Percentiles rank a stretch among this genome's conserved stretches.
Conservation (phyloP, 2,113 vertebrate species). For the Trematomus loennbergii region DNA sequence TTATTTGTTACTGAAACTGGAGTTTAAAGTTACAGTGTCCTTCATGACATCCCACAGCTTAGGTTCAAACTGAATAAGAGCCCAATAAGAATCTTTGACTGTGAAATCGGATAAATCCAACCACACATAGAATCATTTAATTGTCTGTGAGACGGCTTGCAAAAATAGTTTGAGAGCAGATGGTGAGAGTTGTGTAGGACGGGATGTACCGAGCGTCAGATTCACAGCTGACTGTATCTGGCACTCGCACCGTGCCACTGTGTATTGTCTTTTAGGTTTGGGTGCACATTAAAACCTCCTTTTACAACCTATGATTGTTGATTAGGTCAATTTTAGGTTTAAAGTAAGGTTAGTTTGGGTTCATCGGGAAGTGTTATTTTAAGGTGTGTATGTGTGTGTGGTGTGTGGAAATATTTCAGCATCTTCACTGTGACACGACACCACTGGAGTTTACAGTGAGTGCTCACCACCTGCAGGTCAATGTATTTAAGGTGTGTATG, state of each 20-base stretch:
- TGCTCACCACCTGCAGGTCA: background rate
- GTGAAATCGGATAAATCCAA: background rate
- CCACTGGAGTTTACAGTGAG: slow-evolving; percentile 11
- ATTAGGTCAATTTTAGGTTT: too few species aligned
- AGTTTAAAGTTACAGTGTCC: background rate
- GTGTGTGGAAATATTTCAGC: slow-evolving; percentile 57
- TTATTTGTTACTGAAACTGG: background rate
- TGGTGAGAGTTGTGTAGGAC: slow-evolving; percentile 51
- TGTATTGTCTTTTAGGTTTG: background rate
- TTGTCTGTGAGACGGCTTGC: slow-evolving; percentile 22
- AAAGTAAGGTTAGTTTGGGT: background rate
- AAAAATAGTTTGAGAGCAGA: slow-evolving; percentile 36
- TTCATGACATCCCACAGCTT: background rate
- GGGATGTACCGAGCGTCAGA: slow-evolving; percentile 57
- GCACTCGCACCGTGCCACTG: slow-evolving; percentile 20
- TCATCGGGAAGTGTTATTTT: background rate
- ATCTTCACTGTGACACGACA: slow-evolving; percentile 43
- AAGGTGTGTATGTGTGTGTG: background rate
- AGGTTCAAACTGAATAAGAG: slow-evolving; percentile 1
- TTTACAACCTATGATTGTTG: background rate
- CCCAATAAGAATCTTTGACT: background rate
- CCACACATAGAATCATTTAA: background rate
- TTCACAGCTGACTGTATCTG: slow-evolving; percentile 41
- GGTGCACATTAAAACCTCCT: background rate
- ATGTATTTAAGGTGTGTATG: slow-evolving; percentile 27